These are phyloP conservation scores for Colossoma macropomum DNA, from an alignment of 2,113 vertebrate species.

Conservation along the genomic window DNA sequence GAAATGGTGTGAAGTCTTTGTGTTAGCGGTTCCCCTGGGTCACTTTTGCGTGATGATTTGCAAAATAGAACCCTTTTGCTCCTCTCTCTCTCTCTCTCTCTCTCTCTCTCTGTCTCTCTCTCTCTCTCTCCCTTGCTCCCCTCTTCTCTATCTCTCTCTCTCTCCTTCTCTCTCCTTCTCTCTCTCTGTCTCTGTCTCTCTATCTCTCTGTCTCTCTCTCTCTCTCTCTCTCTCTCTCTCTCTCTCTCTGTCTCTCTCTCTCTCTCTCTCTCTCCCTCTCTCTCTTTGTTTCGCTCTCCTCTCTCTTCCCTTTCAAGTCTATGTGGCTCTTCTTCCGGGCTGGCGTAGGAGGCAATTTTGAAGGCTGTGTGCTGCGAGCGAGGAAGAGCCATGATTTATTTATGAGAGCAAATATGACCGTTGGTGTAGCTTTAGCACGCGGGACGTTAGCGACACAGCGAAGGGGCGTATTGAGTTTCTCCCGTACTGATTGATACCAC, in stretches of 20 bases:
- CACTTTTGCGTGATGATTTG: constrained; percentile 41
- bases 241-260: neutral
- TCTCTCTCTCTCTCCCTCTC: neutral
- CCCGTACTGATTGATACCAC: constrained; percentile 20
- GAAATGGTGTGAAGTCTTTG: constrained; percentile 40
- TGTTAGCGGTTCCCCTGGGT: constrained; percentile 29
- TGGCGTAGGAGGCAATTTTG: constrained; percentile 40
- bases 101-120: no score
- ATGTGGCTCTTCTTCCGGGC: constrained; percentile 23
- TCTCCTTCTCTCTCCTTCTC: no score
- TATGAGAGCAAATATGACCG: constrained; percentile 53
- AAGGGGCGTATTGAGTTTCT: neutral
- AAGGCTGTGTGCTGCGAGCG: constrained; percentile 14
- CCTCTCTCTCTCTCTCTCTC: no score
- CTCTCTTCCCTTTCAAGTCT: constrained; percentile 35
- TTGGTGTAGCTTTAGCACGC: constrained; percentile 22
- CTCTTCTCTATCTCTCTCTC: no score
- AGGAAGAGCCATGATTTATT: constrained; percentile 52
- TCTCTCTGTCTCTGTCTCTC: neutral
- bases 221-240: neutral
- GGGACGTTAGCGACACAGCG: neutral
- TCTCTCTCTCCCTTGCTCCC: no score
- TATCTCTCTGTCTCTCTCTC: neutral
- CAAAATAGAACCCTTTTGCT: constrained; percentile 29
- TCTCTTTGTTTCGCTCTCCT: neutral